Conservation (phyloP, 2,797 vertebrate species). For the Microchirus variegatus region DNA sequence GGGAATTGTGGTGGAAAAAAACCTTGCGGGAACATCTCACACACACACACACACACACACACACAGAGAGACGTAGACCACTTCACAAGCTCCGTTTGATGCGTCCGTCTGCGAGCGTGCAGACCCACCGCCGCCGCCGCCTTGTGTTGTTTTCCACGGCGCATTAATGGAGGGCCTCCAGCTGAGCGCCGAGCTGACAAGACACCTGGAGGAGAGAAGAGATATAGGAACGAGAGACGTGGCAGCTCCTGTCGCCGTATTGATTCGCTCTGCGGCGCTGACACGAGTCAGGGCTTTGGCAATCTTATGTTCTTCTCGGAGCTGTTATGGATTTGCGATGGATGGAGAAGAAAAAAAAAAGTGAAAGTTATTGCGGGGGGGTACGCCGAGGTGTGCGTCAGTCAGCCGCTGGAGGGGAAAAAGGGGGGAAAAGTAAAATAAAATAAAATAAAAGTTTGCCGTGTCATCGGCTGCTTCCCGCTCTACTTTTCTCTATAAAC, state of each 20-base stretch:
- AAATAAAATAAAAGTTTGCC: slow-evolving; percentile 46
- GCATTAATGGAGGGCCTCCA: slow-evolving; percentile 70
- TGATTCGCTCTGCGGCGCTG: slow-evolving; percentile 67
- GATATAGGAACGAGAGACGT: slow-evolving; percentile 69
- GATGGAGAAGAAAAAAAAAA: too few species aligned
- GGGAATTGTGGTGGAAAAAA: slow-evolving; percentile 51
- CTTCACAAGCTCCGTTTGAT: slow-evolving; percentile 69
- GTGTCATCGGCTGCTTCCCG: slow-evolving; percentile 36
- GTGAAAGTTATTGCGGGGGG: slow-evolving; percentile 52
- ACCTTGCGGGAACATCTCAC: slow-evolving; percentile 53
- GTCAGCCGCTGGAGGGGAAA: slow-evolving; percentile 30
- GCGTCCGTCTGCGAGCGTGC: slow-evolving; percentile 58
- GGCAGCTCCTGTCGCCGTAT: slow-evolving; percentile 71
- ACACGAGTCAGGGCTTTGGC: slow-evolving; percentile 54
- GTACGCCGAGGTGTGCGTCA: slow-evolving; percentile 36
- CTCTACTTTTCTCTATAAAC: too few species aligned
- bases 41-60: slow-evolving; percentile 26
- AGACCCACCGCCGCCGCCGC: slow-evolving; percentile 57
- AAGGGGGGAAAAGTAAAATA: too few species aligned
- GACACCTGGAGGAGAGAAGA: slow-evolving; percentile 64
- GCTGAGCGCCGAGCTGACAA: slow-evolving; percentile 74
- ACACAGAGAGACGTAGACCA: too few species aligned
- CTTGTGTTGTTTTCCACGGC: slow-evolving; percentile 66
- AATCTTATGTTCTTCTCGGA: slow-evolving; percentile 57
- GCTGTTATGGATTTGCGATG: slow-evolving; percentile 57